These are phyloP conservation scores for Gnathonemus echidnorhynchus DNA, from an alignment of 2,113 vertebrate genomes.

Conservation along the genomic window DNA sequence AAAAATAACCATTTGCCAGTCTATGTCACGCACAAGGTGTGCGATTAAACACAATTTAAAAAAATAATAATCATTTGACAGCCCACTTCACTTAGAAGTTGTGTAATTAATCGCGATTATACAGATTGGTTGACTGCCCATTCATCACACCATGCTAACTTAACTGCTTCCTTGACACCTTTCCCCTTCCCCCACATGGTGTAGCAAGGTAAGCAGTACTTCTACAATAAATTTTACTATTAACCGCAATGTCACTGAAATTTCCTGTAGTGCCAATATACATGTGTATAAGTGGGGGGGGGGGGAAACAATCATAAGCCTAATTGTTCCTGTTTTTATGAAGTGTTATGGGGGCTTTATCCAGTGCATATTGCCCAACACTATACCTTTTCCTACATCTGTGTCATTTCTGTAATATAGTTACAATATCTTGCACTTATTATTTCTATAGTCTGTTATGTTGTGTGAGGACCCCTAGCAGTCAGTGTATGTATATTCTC, in stretches of 20 bases:
- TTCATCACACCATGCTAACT: background rate
- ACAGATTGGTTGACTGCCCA: background rate
- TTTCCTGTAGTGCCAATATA: too few species aligned
- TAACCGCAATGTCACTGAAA: too few species aligned
- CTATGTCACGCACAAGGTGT: background rate
- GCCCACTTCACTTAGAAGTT: background rate
- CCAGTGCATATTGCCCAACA: background rate
- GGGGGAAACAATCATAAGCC: background rate
- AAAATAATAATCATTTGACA: background rate
- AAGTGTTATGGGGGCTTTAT: background rate
- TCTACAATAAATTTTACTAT: too few species aligned
- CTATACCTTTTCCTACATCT: background rate
- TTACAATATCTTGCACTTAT: background rate
- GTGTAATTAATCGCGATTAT: background rate
- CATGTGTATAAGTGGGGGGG: too few species aligned
- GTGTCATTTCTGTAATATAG: background rate
- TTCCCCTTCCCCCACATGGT: too few species aligned
- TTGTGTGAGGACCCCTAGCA: background rate
- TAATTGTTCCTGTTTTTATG: background rate
- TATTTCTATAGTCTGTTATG: background rate
- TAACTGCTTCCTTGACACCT: background rate
- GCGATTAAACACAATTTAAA: background rate
- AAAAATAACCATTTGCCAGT: background rate
- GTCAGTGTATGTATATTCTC: too few species aligned
- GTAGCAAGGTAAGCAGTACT: too few species aligned